phyloP scores from a whole-genome alignment of 2,888 invertebrate genomes.

The Amphipyra berbera region DNA sequence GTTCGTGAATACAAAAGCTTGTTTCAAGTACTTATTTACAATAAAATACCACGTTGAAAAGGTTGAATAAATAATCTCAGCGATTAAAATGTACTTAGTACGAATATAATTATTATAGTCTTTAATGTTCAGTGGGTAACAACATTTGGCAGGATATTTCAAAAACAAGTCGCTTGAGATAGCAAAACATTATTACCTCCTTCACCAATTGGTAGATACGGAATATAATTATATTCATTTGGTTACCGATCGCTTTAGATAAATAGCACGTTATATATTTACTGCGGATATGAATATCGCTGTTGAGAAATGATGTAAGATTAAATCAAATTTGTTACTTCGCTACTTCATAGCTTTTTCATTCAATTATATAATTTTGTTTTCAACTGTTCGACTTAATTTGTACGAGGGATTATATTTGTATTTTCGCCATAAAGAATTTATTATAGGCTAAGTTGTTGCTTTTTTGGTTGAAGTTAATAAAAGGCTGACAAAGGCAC shows the following conservation, averaged over 20 bases:
- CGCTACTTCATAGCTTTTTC: background rate
- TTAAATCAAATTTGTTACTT: background rate
- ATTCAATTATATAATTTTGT: too few species aligned
- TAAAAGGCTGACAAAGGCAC: constrained; percentile 31
- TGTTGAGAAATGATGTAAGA: constrained; percentile 12
- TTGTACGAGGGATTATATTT: constrained; percentile 9
- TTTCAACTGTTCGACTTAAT: background rate
- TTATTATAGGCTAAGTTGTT: constrained; percentile 16
- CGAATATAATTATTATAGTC: constrained; percentile 22
- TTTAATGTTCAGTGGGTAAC: constrained; percentile 21
- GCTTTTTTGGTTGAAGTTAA: constrained; percentile 33
- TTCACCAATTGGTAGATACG: constrained; percentile 46
- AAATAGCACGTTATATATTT: constrained; percentile 35
- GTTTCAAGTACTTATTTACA: constrained; percentile 10
- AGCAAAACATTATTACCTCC: constrained; percentile 47
- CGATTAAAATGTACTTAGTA: constrained; percentile 37
- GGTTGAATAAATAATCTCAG: constrained; percentile 31
- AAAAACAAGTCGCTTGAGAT: constrained; percentile 47
- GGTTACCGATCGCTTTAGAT: constrained; percentile 36
- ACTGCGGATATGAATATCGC: constrained; percentile 14
- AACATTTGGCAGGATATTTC: constrained; percentile 43
- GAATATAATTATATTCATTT: constrained; percentile 47
- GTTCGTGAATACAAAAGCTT: constrained; percentile 31
- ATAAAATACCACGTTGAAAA: constrained; percentile 4
- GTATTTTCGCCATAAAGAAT: too few species aligned